Evolutionary conservation across 2,797 vertebrate genomes (phyloP).

Genomic region (Zalophus californianus): DNA sequence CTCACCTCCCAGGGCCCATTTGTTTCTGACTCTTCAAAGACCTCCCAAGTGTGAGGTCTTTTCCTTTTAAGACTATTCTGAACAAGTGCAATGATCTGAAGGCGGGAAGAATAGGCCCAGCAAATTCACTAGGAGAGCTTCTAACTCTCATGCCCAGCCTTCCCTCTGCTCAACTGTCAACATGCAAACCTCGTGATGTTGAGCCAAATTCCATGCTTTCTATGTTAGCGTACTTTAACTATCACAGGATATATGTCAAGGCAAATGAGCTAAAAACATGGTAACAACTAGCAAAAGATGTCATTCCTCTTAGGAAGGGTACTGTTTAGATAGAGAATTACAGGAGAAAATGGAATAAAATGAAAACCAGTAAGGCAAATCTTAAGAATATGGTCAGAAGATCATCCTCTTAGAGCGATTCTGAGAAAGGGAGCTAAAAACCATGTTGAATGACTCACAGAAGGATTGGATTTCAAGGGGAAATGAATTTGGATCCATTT

Average conservation of each 20-base stretch:
- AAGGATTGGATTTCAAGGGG: slow-evolving; percentile 64
- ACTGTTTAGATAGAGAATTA: slow-evolving; percentile 5
- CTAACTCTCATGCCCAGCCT: neutral
- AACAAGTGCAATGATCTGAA: neutral
- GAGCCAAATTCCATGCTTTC: neutral
- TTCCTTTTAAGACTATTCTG: neutral
- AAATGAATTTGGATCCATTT: slow-evolving; percentile 62
- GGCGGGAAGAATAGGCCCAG: neutral
- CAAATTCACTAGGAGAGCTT: neutral
- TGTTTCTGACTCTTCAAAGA: neutral
- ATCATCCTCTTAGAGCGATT: slow-evolving; percentile 62
- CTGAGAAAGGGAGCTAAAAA: slow-evolving; percentile 61
- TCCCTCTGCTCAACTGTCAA: neutral
- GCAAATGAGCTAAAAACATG: slow-evolving; percentile 19
- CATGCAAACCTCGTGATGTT: neutral
- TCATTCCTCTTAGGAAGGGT: neutral
- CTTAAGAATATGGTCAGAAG: neutral
- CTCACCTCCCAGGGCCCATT: neutral
- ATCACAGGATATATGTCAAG: neutral
- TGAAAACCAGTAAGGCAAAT: slow-evolving; percentile 32
- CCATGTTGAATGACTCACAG: slow-evolving; percentile 42
- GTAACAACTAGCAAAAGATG: slow-evolving; percentile 10
- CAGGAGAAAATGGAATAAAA: slow-evolving; percentile 51
- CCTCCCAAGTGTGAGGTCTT: neutral
- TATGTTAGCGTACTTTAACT: neutral